phyloP scores from a whole-genome alignment of 1,140 invertebrate genomes.

The Glossosoma conforme region DNA sequence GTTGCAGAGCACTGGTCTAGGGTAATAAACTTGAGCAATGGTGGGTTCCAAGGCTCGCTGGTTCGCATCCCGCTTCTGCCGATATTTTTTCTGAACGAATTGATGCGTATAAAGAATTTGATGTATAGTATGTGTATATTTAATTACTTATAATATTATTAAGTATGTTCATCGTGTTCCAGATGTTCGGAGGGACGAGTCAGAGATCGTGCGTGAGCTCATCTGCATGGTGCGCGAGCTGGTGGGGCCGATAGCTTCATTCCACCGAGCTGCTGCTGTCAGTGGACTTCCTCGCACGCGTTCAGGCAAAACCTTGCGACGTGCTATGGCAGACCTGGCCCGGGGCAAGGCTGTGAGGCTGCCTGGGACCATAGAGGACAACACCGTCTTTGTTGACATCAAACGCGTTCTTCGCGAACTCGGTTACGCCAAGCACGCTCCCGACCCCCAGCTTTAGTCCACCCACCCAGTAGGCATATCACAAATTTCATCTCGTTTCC shows the following conservation, averaged over 20 bases:
- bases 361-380: constrained; percentile 84
- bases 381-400: constrained; percentile 73
- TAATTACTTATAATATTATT: too few species aligned
- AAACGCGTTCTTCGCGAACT: constrained; percentile 67
- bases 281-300: constrained; percentile 72
- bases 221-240: constrained; percentile 68
- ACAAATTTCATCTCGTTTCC: too few species aligned
- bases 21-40: too few species aligned
- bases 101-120: too few species aligned
- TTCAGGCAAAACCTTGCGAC: constrained; percentile 81
- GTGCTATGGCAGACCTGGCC: constrained; percentile 78
- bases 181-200: constrained; percentile 54
- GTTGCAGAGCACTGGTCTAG: too few species aligned
- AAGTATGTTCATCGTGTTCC: too few species aligned
- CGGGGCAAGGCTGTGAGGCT: constrained; percentile 71
- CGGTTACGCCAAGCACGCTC: constrained; percentile 68
- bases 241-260: constrained; percentile 86
- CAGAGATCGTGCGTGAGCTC: constrained; percentile 60
- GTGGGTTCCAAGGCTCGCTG: too few species aligned
- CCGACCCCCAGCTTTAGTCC: constrained; percentile 54
- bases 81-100: too few species aligned
- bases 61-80: too few species aligned
- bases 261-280: constrained; percentile 71
- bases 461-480: too few species aligned
- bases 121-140: too few species aligned